These are phyloP conservation scores for Gobionotothen gibberifrons DNA, from an alignment of 2,797 vertebrate species.

Conservation along the genomic window DNA sequence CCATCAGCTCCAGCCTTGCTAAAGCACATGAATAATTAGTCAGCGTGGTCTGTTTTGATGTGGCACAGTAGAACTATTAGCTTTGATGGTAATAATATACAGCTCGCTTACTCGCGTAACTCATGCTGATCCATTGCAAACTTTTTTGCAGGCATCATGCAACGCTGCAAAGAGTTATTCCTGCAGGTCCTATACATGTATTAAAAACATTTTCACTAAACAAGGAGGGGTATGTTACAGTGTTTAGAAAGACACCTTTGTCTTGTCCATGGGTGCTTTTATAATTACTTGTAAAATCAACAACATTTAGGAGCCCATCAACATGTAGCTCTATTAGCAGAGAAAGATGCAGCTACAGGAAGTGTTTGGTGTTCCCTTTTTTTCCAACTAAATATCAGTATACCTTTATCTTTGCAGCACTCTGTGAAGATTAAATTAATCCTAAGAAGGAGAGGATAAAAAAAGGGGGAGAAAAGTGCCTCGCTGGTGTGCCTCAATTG, in stretches of 20 bases:
- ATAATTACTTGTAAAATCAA: constrained; percentile 14
- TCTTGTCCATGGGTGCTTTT: background rate
- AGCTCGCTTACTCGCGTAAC: constrained; percentile 27
- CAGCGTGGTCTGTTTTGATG: constrained; percentile 58
- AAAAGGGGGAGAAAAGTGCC: constrained; percentile 42
- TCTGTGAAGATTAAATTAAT: constrained; percentile 69
- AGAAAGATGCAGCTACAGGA: constrained; percentile 7
- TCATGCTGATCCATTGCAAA: constrained; percentile 30
- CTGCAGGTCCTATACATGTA: constrained; percentile 16
- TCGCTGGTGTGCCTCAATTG: constrained; percentile 67
- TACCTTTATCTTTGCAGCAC: constrained; percentile 48
- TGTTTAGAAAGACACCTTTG: background rate
- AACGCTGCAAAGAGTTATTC: constrained; percentile 24
- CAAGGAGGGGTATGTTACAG: background rate
- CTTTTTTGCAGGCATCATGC: constrained; percentile 26
- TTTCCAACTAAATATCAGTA: constrained; percentile 28
- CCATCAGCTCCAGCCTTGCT: constrained; percentile 60
- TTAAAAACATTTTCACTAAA: background rate
- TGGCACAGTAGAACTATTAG: constrained; percentile 57
- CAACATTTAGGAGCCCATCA: background rate
- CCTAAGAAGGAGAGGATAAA: constrained; percentile 47
- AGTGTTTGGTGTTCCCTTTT: constrained; percentile 9
- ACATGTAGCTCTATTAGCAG: background rate
- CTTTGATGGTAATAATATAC: constrained; percentile 49
- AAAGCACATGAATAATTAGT: constrained; percentile 70